phyloP scores from a whole-genome alignment of 2,113 vertebrate species.

The Nyctibius bracteatus region DNA sequence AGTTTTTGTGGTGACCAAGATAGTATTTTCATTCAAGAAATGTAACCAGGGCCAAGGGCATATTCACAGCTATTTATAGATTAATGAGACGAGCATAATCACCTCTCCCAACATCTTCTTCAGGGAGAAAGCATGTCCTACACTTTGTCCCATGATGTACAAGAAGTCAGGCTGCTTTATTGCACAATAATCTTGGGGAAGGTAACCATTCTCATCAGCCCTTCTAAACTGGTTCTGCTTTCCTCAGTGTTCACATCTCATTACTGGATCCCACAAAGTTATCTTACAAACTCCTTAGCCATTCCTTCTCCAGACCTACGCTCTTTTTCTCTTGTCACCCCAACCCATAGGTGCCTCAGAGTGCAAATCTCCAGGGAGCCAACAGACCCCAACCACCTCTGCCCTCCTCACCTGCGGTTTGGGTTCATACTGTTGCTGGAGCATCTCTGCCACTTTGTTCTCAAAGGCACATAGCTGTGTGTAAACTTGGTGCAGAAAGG shows the following conservation, averaged over 20 bases:
- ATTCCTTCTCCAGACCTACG: neutral
- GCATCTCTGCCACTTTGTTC: conserved; percentile 90
- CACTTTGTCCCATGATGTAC: neutral
- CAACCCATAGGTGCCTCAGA: neutral
- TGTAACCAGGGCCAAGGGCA: neutral
- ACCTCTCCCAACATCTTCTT: neutral
- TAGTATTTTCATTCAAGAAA: neutral
- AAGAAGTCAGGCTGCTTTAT: neutral
- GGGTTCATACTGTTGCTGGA: conserved; percentile 87
- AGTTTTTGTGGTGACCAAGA: neutral
- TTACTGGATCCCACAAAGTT: neutral
- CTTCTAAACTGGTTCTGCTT: neutral
- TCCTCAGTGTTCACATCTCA: neutral
- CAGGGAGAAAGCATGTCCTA: neutral
- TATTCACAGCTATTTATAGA: neutral
- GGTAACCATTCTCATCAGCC: neutral
- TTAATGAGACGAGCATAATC: neutral
- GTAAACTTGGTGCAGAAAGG: conserved; percentile 89
- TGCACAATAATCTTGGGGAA: neutral
- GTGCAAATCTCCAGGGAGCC: neutral
- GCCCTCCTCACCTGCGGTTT: conserved; percentile 71
- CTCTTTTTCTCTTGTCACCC: neutral
- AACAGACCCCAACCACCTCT: neutral
- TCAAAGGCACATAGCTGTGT: conserved; percentile 90
- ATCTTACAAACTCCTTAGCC: neutral